Percentiles rank a stretch among this genome's conserved stretches.
Conservation (phyloP, 2,113 vertebrate species). For the Rattus norvegicus region GRCr8 NC_086035.1:10680001-10680500, state of each 20-base stretch:
- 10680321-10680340: not conserved
- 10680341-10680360: no score
- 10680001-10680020: not conserved
- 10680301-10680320: not conserved
- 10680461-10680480: not conserved
- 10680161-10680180: rapidly evolving
- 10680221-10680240: not conserved
- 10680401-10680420: not conserved
- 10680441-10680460: not conserved
- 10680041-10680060: not conserved
- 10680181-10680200: rapidly evolving
- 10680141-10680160: not conserved
- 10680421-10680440: not conserved
- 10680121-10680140: not conserved
- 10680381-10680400: not conserved
- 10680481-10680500: rapidly evolving
- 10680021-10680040: not conserved
- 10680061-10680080: no score
- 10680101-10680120: not conserved
- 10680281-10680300: not conserved
- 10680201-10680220: no score
- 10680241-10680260: not conserved
- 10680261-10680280: not conserved
- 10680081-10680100: not conserved
- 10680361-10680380: not conserved